These are phyloP conservation scores for Urosaurus nigricauda DNA, from an alignment of 2,797 vertebrate species.

Conservation along the genomic window DNA sequence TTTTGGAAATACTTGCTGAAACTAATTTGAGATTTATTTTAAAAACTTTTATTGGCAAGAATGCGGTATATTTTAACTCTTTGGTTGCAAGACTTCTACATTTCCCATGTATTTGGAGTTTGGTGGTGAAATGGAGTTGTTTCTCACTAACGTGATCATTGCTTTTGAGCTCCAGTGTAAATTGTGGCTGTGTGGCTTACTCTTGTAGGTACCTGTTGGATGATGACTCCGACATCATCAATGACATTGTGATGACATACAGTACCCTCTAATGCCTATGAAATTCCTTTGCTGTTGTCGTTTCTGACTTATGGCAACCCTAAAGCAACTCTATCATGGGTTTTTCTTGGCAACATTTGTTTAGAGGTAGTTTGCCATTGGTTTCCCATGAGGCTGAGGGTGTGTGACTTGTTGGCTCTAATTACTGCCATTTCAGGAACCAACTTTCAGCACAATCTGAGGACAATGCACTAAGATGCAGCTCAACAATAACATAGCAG, in stretches of 20 bases:
- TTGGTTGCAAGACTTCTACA: not conserved
- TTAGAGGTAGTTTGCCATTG: too few species aligned
- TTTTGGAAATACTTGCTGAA: not conserved
- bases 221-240: not conserved
- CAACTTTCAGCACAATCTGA: too few species aligned
- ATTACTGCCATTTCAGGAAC: too few species aligned
- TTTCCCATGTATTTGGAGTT: not conserved
- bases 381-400: too few species aligned
- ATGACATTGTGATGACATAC: not conserved
- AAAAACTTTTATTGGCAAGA: not conserved
- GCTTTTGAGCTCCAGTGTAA: not conserved
- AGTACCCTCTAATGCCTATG: not conserved
- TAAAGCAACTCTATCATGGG: too few species aligned
- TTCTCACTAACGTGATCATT: not conserved
- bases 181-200: not conserved
- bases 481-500: too few species aligned
- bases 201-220: not conserved
- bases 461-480: too few species aligned
- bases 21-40: not conserved
- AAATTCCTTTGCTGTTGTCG: too few species aligned
- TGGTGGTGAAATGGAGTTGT: not conserved
- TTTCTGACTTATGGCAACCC: too few species aligned
- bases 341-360: too few species aligned
- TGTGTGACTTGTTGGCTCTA: too few species aligned
- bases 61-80: not conserved